Evolutionary conservation across 2,888 invertebrate species (phyloP).

Genomic region (Lepeophtheirus nordmannii): DNA sequence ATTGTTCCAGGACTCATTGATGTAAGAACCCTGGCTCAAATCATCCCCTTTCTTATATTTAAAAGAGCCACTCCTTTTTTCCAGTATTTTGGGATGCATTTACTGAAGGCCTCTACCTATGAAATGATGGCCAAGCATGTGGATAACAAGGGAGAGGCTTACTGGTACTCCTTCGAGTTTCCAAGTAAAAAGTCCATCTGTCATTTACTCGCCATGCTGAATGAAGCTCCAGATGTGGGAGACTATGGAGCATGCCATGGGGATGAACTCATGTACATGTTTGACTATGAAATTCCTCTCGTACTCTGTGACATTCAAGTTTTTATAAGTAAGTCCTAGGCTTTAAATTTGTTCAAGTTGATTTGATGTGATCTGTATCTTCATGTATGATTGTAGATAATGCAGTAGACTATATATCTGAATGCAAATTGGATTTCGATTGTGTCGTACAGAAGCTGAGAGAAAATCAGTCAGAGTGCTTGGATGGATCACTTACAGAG

Average conservation of each 20-base stretch:
- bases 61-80: not conserved
- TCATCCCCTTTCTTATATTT: not conserved
- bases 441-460: not conserved
- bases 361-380: no score
- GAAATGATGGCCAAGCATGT: not conserved
- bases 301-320: slow-evolving; percentile 8
- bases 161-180: slow-evolving; percentile 10
- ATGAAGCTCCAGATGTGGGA: not conserved
- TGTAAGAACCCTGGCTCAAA: not conserved
- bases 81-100: not conserved
- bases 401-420: no score
- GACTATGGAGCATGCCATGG: slow-evolving; percentile 13
- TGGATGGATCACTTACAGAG: not conserved
- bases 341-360: not conserved
- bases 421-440: not conserved
- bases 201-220: not conserved
- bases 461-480: not conserved
- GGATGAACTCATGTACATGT: slow-evolving; percentile 18
- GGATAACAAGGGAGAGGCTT: not conserved
- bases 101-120: slow-evolving; percentile 15
- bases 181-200: slow-evolving; percentile 1
- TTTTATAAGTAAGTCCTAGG: not conserved
- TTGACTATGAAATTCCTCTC: slow-evolving; percentile 5
- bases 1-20: slow-evolving; percentile 17
- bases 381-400: no score